Evolutionary conservation across 1,140 invertebrate genomes (phyloP), one percentile per base, ranked within the genome.

Genomic region (Aphidius ervi): DNA sequence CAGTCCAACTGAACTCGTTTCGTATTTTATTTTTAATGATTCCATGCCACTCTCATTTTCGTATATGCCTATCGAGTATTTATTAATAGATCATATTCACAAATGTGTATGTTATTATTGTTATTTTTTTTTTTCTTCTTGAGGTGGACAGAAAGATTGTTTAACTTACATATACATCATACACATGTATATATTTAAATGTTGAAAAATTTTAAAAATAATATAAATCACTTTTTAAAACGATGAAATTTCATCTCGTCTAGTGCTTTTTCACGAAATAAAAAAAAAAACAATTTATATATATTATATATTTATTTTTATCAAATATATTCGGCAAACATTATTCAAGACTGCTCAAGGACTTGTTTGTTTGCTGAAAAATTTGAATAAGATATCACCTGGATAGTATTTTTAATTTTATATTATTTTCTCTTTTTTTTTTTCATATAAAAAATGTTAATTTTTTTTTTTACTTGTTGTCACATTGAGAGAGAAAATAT

Each of bases 11-110:
- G 56, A 58, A 58, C 56, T 62, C 60, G 53, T 56, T 48, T 56
- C 46, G n/a, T 49, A 56, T 57, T 57, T 62, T 62, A 57, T 62
- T 62, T 62, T 62, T 62, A 56, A 61, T 61, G 50, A 56, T 56
- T 49, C 39, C 23, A 31, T 31, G 23, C 23, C 23, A 31, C 23
- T 31, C 4, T 31, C 4, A 31, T 31, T 31, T 31, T 31, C 4
- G 23, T 31, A 31, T 31, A 31, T 31, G 23, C 23, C 53, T 56
- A 61, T 61, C 41, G 54, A 20, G 23, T 31, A 31, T 31, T 40
- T 58, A 61, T 61, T 61, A 61, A 61, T 61, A 61, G 54, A 31
- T 31, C 23, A 31, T 31, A 31, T 31, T 31, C 23, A 3, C 23
- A 31, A 31, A 31, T 31, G 23, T 31, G 23, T 31, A 31, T 31